Evolutionary conservation across 1,140 invertebrate species (phyloP).

Genomic region (Drosophila virilis): DNA sequence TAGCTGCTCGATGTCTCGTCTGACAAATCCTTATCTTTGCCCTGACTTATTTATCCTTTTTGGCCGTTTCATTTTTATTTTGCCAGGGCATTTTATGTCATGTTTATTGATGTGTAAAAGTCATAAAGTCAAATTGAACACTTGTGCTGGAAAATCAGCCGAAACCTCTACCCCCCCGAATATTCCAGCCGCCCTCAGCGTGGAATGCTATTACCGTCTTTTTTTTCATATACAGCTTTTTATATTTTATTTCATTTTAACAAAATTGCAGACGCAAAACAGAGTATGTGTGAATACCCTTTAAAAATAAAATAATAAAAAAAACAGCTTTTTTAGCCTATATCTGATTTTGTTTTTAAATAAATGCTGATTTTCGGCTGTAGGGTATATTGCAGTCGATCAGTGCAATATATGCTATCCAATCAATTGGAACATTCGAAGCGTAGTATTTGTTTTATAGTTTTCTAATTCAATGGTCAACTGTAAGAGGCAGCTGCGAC

Average conservation of each 20-base stretch:
- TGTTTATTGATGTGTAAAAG: conserved; percentile 83
- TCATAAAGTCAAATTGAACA: conserved; percentile 84
- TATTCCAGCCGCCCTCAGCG: conserved; percentile 2
- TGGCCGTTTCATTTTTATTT: conserved; percentile 76
- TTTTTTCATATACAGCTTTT: conserved; percentile 10
- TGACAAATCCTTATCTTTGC: conserved; percentile 78
- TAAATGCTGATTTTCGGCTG: background rate
- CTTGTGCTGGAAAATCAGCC: conserved; percentile 53
- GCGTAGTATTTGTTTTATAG: conserved; percentile 13
- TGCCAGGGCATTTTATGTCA: conserved; percentile 72
- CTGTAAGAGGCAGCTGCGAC: conserved; percentile 18
- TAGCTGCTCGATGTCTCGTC: conserved; percentile 17
- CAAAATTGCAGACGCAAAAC: conserved; percentile 34
- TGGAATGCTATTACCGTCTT: conserved; percentile 27
- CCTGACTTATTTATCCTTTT: conserved; percentile 81
- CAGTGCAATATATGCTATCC: background rate
- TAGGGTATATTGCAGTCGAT: conserved; percentile 2
- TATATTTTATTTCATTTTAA: conserved; percentile 54
- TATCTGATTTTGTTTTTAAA: background rate
- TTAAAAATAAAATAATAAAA: background rate
- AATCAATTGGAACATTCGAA: background rate
- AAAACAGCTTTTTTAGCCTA: background rate
- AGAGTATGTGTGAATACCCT: conserved; percentile 1
- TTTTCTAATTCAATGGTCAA: conserved; percentile 19
- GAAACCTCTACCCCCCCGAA: background rate